phyloP scores from a whole-genome alignment of 2,888 invertebrate species.

The Limnephilus marmoratus region DNA sequence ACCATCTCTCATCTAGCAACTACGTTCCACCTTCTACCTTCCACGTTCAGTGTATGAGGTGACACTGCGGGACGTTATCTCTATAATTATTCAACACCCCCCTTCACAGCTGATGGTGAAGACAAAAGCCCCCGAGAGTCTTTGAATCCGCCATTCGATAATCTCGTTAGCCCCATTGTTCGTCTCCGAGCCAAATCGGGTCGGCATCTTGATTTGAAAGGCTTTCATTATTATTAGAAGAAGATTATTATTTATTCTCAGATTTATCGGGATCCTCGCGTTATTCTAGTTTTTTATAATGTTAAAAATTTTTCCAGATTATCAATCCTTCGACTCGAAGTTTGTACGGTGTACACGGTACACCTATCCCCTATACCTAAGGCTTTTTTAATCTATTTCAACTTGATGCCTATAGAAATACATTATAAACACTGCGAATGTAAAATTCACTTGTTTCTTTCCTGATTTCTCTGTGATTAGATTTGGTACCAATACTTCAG shows the following conservation, averaged over 20 bases:
- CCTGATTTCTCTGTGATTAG: no score
- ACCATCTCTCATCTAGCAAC: not conserved
- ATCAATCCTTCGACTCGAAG: not conserved
- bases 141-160: constrained; percentile 63
- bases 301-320: not conserved
- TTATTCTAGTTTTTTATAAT: not conserved
- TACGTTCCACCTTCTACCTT: not conserved
- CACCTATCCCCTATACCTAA: no score
- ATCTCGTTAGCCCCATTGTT: constrained; percentile 50
- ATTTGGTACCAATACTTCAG: no score
- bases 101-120: constrained; percentile 51
- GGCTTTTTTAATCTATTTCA: no score
- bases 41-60: constrained; percentile 34
- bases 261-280: constrained; percentile 2
- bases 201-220: constrained; percentile 33
- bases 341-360: no score
- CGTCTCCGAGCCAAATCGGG: constrained; percentile 42
- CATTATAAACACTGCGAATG: no score
- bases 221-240: constrained; percentile 20
- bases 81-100: constrained; percentile 57
- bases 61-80: constrained; percentile 57
- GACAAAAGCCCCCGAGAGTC: constrained; percentile 55
- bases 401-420: no score
- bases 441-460: no score
- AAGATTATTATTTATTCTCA: not conserved